Percentiles rank a stretch among this genome's conserved stretches.
Conservation (phyloP, 2,797 vertebrate species). For the Epinephelus coioides region DNA sequence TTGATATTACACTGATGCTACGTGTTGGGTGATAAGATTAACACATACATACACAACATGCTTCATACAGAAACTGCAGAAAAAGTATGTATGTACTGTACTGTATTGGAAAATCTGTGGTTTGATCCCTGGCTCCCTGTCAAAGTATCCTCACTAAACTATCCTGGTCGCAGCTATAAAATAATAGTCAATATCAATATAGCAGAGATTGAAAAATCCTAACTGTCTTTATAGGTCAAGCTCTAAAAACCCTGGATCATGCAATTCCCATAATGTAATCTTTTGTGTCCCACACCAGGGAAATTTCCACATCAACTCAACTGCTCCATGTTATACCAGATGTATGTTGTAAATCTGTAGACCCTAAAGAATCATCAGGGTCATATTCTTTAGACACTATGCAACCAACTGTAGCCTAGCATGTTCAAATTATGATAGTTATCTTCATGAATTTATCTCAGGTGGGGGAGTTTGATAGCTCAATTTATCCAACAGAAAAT, state of each 20-base stretch:
- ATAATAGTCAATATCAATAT: not conserved
- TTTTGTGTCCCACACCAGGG: not conserved
- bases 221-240: not conserved
- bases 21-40: slow-evolving; percentile 62
- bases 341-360: not conserved
- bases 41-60: not conserved
- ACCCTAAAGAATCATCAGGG: not conserved
- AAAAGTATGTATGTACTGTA: no score
- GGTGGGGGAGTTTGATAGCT: not conserved
- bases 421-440: not conserved
- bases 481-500: not conserved
- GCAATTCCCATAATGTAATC: not conserved
- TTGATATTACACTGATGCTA: slow-evolving; percentile 88
- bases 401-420: not conserved
- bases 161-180: no score
- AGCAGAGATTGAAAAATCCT: not conserved
- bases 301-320: not conserved
- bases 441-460: not conserved
- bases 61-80: not conserved
- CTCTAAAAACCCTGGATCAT: not conserved
- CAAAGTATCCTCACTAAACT: no score
- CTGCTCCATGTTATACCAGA: not conserved
- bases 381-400: not conserved
- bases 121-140: no score
- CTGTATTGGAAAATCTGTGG: no score